Evolutionary conservation across 2,888 invertebrate genomes (phyloP), one percentile per base, ranked within the genome.

Genomic region (Neoascia interrupta): DNA sequence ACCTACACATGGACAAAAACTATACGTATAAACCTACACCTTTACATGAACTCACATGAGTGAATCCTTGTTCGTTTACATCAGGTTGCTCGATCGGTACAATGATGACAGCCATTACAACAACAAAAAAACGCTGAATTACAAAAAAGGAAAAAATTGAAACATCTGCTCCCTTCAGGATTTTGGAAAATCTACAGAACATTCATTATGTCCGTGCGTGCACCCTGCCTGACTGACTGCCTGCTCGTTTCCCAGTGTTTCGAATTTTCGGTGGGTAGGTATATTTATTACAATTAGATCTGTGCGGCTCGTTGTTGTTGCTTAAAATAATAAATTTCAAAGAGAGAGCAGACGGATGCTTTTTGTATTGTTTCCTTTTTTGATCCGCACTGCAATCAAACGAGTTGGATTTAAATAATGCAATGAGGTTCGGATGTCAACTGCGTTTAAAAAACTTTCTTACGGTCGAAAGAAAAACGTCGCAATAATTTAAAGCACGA

Each of bases 111-210:
- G 73, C 36, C 68, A 61, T 73, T 79, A 73, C 79, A 73, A 49
- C 66, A 79, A 64, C 70, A 64, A 47, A n/a, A 5, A n/a, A 53
- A 61, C 28, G 49, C 31, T 68, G 60, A 66, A 73, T 66, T 68
- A 72, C 69, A 66, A 56, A 19, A 60, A 39, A 54, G 6, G 21
- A 21, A 49, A 85, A 85, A 87, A 86, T 85, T 82, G 84, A 84
- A 87, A 87, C 86, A 86, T 86, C 86, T 86, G 86, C 87, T 87
- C 85, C 85, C 87, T 87, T 87, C 84, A 86, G 61, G 86, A 87
- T 86, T 87, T 86, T 83, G 87, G 87, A 88, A 88, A 83, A 86
- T 86, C 87, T 86, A 83, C 83, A 85, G 86, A 86, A 85, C 66
- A 68, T 68, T 45, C 56, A 68, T 68, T 73, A 61, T 73, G 66